Evolutionary conservation across 1,140 invertebrate genomes (phyloP).

Genomic region (Trichoplusia ni): DNA sequence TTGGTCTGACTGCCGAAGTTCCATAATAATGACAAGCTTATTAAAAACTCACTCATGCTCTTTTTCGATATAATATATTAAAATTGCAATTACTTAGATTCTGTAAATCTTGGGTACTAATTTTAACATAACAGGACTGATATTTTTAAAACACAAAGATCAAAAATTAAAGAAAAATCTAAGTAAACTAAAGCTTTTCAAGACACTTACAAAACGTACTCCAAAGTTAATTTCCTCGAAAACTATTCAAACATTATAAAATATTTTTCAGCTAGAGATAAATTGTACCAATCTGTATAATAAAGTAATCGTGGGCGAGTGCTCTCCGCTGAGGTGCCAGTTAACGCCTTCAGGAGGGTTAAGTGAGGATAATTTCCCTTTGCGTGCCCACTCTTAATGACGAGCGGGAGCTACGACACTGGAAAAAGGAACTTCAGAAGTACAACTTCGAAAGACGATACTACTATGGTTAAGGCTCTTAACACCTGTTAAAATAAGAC

Average conservation of each 20-base stretch:
- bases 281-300: constrained; percentile 75
- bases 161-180: no score
- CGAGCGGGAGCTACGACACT: constrained; percentile 33
- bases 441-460: neutral
- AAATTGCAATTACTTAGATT: no score
- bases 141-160: no score
- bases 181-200: no score
- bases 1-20: no score
- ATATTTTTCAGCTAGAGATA: constrained; percentile 58
- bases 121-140: no score
- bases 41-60: no score
- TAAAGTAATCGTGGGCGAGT: constrained; percentile 74
- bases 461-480: no score
- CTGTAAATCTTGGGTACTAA: no score
- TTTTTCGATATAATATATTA: no score
- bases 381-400: constrained; percentile 77
- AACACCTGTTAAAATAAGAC: neutral
- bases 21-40: no score
- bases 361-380: constrained; percentile 80
- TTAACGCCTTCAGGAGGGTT: constrained; percentile 79
- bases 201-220: neutral
- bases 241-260: constrained; percentile 30
- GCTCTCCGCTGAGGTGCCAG: constrained; percentile 75
- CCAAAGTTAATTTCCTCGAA: neutral
- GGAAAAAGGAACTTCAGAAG: neutral